A percentile compares a stretch with the other conserved stretches of the same genome.
These are phyloP conservation scores for Cetoscarus ocellatus DNA, from an alignment of 2,797 vertebrate species.

Conservation along the genomic window DNA sequence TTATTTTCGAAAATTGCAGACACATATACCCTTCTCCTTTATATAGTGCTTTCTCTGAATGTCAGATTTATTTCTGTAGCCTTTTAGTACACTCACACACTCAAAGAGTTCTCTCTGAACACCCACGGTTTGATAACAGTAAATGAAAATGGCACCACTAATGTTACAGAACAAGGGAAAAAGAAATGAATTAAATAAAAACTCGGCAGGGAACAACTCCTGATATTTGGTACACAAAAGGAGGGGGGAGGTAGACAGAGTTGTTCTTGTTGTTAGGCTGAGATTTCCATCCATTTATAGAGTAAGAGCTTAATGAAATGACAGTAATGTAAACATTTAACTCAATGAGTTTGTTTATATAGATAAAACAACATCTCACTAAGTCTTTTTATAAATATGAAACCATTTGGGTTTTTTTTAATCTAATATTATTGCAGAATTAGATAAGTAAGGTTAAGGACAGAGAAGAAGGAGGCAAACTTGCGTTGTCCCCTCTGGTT, in stretches of 20 bases:
- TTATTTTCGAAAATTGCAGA: neutral
- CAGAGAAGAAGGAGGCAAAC: conserved; percentile 20
- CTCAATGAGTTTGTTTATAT: neutral
- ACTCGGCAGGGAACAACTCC: conserved; percentile 11
- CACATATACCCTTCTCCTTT: neutral
- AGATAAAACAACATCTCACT: conserved; percentile 1
- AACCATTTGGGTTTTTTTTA: neutral
- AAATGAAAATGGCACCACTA: conserved; percentile 45
- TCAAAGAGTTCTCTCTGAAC: conserved; percentile 26
- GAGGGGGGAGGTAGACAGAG: neutral
- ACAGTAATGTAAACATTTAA: neutral
- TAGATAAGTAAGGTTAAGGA: neutral
- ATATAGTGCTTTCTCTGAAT: conserved; percentile 3
- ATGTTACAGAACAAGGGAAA: conserved; percentile 24
- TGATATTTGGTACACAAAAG: conserved; percentile 9
- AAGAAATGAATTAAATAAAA: neutral
- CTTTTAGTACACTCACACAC: conserved; percentile 21
- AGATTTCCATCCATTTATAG: neutral
- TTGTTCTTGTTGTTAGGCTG: neutral
- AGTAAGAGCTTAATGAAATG: neutral
- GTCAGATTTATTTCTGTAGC: conserved; percentile 10
- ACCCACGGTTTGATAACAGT: conserved; percentile 33
- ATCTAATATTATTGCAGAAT: neutral
- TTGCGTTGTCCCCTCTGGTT: conserved; percentile 27
- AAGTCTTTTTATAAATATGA: neutral